phyloP scores from a whole-genome alignment of 2,797 vertebrate species.

The Eleutherodactylus coqui region DNA sequence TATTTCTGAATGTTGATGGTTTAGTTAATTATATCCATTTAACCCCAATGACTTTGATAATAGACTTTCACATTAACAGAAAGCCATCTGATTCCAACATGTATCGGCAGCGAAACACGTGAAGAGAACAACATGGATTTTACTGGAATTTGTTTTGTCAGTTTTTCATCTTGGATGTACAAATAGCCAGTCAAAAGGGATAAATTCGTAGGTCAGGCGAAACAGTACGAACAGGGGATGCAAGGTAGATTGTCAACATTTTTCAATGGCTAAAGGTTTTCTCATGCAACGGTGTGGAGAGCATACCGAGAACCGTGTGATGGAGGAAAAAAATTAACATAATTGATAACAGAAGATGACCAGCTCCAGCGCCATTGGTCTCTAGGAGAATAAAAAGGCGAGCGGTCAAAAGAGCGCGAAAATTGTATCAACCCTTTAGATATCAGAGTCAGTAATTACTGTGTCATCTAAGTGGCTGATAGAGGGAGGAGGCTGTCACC shows the following conservation, averaged over 20 bases:
- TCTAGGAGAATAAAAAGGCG: too few species aligned
- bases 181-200: not conserved
- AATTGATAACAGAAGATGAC: too few species aligned
- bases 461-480: too few species aligned
- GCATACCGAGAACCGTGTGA: too few species aligned
- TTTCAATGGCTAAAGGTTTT: too few species aligned
- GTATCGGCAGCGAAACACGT: slow-evolving; percentile 28
- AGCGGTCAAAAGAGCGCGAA: too few species aligned
- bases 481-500: too few species aligned
- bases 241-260: not conserved
- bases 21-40: slow-evolving; percentile 64
- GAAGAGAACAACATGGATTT: not conserved
- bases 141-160: not conserved
- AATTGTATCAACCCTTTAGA: too few species aligned
- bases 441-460: too few species aligned
- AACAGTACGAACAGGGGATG: not conserved
- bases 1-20: slow-evolving; percentile 61
- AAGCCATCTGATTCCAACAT: slow-evolving; percentile 59
- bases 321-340: too few species aligned
- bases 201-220: not conserved
- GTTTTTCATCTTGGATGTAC: not conserved
- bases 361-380: too few species aligned
- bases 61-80: slow-evolving; percentile 62
- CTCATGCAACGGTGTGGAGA: too few species aligned
- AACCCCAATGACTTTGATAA: slow-evolving; percentile 63